phyloP scores from a whole-genome alignment of 64 coral and sea anemone species.

The Orbicella faveolata region DNA sequence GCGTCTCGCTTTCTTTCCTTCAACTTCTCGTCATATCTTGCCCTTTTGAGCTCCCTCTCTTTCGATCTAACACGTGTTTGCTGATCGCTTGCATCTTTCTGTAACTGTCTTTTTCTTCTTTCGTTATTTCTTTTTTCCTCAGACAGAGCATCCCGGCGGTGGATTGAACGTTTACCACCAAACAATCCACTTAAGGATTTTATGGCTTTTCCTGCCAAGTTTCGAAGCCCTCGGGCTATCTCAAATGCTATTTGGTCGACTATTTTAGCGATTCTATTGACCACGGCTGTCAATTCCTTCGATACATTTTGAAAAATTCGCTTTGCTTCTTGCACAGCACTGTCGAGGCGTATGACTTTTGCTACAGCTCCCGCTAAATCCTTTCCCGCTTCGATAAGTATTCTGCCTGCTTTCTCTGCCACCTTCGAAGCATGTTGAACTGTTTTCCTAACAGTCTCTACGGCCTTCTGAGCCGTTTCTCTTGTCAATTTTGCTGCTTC shows the following conservation, averaged over 20 bases:
- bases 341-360: conserved; percentile 51
- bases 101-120: conserved; percentile 15
- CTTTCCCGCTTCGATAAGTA: conserved; percentile 20
- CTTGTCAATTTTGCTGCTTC: conserved; percentile 45
- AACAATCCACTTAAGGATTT: conserved; percentile 37
- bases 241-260: conserved; percentile 46
- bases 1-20: conserved; percentile 5
- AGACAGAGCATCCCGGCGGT: conserved; percentile 28
- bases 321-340: conserved; percentile 36
- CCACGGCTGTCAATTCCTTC: conserved; percentile 17
- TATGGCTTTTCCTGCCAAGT: conserved; percentile 49
- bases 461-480: conserved; percentile 37
- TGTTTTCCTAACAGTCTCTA: conserved; percentile 11
- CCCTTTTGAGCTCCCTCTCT: conserved; percentile 37
- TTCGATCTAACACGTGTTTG: conserved; percentile 38
- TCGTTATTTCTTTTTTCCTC: conserved; percentile 1
- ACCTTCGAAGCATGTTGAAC: conserved; percentile 10
- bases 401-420: conserved; percentile 12
- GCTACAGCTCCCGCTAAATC: not conserved
- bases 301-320: conserved; percentile 28
- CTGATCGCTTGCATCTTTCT: conserved; percentile 40
- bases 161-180: conserved; percentile 47
- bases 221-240: conserved; percentile 59
- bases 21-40: conserved; percentile 29
- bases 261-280: conserved; percentile 19